phyloP scores from a whole-genome alignment of 2,888 invertebrate genomes.

The Argyresthia goedartella region DNA sequence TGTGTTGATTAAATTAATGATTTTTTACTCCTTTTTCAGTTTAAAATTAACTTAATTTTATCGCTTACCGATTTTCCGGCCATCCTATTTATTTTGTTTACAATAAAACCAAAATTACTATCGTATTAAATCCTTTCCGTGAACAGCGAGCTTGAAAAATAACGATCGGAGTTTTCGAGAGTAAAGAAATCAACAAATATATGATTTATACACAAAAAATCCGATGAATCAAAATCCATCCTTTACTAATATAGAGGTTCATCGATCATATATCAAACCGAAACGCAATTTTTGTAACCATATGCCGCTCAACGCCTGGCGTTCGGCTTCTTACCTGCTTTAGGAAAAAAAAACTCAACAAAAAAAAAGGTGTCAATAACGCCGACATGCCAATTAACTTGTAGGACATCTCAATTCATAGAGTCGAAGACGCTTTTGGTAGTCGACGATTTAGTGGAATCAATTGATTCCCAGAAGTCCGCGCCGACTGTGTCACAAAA shows the following conservation, averaged over 20 bases:
- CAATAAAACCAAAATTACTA: too few relatives aligned
- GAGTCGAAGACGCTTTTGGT: constrained; percentile 20
- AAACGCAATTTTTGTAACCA: constrained; percentile 45
- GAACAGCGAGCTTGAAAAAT: too few relatives aligned
- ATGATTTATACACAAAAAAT: constrained; percentile 18
- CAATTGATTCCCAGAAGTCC: constrained; percentile 33
- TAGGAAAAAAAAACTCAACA: constrained; percentile 15
- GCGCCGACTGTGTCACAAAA: constrained; percentile 23
- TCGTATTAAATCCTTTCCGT: too few relatives aligned
- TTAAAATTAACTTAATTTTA: too few relatives aligned
- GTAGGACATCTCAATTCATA: constrained; percentile 63
- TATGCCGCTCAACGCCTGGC: constrained; percentile 27
- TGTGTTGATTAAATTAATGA: too few relatives aligned
- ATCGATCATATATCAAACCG: constrained; percentile 56
- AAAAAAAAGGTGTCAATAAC: constrained; percentile 59
- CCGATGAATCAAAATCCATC: constrained; percentile 37
- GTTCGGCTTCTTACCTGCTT: constrained; percentile 40
- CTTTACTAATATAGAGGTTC: constrained; percentile 45
- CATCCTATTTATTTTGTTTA: too few relatives aligned
- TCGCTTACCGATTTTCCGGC: too few relatives aligned
- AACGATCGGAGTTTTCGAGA: too few relatives aligned
- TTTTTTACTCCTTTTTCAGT: too few relatives aligned
- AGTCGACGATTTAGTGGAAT: constrained; percentile 10
- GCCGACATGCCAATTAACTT: constrained; percentile 45
- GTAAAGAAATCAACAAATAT: neutral